Evolutionary conservation across 2,113 vertebrate species (phyloP), one percentile per base, ranked within the genome.

Genomic region (Malurus alboscapulatus): DNA sequence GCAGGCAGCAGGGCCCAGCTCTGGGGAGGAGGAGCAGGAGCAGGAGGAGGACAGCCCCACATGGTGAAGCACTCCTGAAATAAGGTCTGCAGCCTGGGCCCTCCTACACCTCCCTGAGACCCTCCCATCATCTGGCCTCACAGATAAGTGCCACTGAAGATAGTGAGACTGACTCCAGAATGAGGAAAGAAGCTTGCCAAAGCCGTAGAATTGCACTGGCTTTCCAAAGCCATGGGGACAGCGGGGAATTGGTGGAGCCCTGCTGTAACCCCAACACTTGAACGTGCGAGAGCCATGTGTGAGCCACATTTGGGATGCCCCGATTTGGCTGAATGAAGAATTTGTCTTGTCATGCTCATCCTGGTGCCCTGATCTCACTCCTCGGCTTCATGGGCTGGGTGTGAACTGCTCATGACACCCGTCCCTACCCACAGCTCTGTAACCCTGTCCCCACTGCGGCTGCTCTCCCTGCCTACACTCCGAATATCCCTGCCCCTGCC

Each of bases 281-380:
- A 40, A 59, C 12, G 4, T 36, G 54, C 0, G 2, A 36, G 26
- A 73, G 22, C 22, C 50, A 9, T 1, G 1, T 17, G 19, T 34
- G 27, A 48, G 75, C 5, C 55, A 17, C 51, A 9, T 53, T 44
- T 32, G 13, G 45, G 30, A 17, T n/a, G 44, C 11, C 13, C 51
- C 0, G 0, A 9, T 82, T 85, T 74, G 55, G 5, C 42, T 61
- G 5, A 48, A 67, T 40, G 58, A 62, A 75, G 9, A 34, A 30
- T 17, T 2, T 29, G 21, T 42, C 20, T 45, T 47, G 7, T 51
- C 13, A 12, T 24, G 51, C n/a, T 81, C 6, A 6, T 25, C 42
- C 54, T 29, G 12, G 14, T 7, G 1, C 51, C 34, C 38, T 59
- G 21, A 5, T 34, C 44, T 48, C 10, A 4, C 24, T 72, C 42